Evolutionary conservation across 2,113 vertebrate species (phyloP), one percentile per base, ranked within the genome.

Genomic region (Psilopogon haemacephalus): DNA sequence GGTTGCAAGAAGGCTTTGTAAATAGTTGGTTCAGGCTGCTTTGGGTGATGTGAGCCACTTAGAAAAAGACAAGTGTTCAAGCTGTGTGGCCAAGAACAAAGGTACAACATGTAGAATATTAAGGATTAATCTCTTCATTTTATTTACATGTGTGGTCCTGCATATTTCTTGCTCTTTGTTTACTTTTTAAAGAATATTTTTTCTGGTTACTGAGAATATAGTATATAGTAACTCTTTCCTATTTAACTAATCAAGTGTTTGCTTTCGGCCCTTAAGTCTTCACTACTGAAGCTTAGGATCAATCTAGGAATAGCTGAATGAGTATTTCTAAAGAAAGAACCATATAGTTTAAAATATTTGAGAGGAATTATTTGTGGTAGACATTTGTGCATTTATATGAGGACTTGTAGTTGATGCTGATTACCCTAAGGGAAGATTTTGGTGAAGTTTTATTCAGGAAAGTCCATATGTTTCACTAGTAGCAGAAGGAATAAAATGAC

Each of bases 71-170:
- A 14, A 82, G 35, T 40, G 58, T 91, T 94, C 78, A 63, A 78
- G 50, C 14, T 95, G 74, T 92, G 91, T 95, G 89, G 91, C 81
- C 87, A 69, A 20, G 24, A 84, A 13, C n/a, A 87, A 14, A 64
- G 62, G 23, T 72, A 30, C 71, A 84, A 40, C 24, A 28, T 28
- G 15, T 5, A 75, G 14, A 81, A 54, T 68, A 75, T 48, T 65
- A 86, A 44, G 27, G 40, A 76, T 63, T 92, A 67, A 40, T 74
- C 67, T 32, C n/a, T 79, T 91, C 63, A 67, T 95, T 94, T 92
- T 67, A 62, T 91, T 94, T 23, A 4, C 42, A 75, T 83, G 91
- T 96, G 95, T 95, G 93, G 92, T 94, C 95, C 54, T 80, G 64
- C 33, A 83, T 94, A 86, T 91, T 94, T 94, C 72, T 78, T 90